Evolutionary conservation across 2,888 invertebrate genomes (phyloP), one percentile per base, ranked within the genome.

Genomic region (Tuberolachnus salignus): DNA sequence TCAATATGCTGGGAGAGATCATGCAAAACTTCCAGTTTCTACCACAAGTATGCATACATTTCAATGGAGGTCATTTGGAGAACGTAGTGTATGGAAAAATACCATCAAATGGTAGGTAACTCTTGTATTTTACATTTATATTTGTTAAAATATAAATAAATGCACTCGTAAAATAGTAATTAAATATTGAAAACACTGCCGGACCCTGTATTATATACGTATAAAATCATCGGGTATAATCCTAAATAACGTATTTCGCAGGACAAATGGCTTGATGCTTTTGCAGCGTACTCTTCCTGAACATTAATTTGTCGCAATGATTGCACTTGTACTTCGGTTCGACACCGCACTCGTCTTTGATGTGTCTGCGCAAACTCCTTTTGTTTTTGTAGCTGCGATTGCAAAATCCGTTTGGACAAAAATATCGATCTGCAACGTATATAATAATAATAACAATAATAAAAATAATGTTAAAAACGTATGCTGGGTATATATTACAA

Each of bases 241-340:
- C n/a, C 46, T 49, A 69, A 21, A 61, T 4, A 72, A 51, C 21
- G 21, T 34, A 61, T 72, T 72, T 61, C 14, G 44, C 49, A 16
- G 61, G 44, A 44, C 73, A 73, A 21, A 42, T 53, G 13, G 23
- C 21, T 53, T 53, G 73, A 73, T 73, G 73, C 6, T 81, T 80
- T 59, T 80, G 80, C 21, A 82, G 51, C 34, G 81, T 81, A 57
- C 80, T 80, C 51, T 82, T 82, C 26, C 80, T 80, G 34, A 81
- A 86, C 42, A 87, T 89, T 83, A 87, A 88, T 84, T 88, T 88
- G 83, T 88, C 87, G 84, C 90, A 90, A 83, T 88, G 86, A 66
- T 87, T 87, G 82, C 90, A 90, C 81, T 88, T 88, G 84, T 89
- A 89, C 83, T 88, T 88, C 3, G 90, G 90, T 82, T 88, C 89